These are phyloP conservation scores for human DNA, from an alignment of 2,113 vertebrate species.

Conservation along the genomic window DNA sequence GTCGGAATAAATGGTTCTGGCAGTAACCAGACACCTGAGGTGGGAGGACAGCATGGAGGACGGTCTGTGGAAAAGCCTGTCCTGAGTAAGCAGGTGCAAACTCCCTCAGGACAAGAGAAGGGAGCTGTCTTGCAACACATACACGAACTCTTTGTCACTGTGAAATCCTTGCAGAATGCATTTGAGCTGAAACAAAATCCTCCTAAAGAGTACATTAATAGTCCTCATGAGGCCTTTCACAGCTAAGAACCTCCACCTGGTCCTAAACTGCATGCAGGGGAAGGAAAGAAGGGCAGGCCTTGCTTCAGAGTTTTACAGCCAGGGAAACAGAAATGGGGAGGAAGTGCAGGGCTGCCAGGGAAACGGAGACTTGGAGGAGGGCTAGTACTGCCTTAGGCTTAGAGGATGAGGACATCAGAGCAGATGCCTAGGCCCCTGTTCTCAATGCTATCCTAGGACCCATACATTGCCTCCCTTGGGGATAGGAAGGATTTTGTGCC, in stretches of 20 bases:
- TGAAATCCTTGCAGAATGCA: neutral
- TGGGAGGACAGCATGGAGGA: neutral
- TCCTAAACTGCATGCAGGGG: neutral
- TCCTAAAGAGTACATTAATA: neutral
- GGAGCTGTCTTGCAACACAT: neutral
- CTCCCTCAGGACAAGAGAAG: neutral
- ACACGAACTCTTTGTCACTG: neutral
- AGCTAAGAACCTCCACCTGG: neutral
- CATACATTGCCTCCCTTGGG: neutral
- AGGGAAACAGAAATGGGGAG: neutral
- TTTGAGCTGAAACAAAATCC: neutral
- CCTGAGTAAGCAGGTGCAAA: neutral
- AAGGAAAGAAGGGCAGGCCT: neutral
- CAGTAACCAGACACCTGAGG: slow-evolving; percentile 16
- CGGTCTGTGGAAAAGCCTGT: slow-evolving; percentile 12
- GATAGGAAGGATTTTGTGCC: neutral
- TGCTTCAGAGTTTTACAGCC: neutral
- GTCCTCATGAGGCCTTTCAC: fast-evolving
- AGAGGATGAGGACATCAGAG: neutral
- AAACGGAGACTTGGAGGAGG: neutral
- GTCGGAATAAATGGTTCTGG: slow-evolving; percentile 21
- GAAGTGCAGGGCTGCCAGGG: neutral
- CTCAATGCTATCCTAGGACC: neutral
- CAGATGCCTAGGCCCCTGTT: neutral
- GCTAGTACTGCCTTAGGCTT: neutral